A percentile compares a stretch with the other conserved stretches of the same genome.
Conservation (phyloP, 2,113 vertebrate species). For the Semicossyphus pulcher region DNA sequence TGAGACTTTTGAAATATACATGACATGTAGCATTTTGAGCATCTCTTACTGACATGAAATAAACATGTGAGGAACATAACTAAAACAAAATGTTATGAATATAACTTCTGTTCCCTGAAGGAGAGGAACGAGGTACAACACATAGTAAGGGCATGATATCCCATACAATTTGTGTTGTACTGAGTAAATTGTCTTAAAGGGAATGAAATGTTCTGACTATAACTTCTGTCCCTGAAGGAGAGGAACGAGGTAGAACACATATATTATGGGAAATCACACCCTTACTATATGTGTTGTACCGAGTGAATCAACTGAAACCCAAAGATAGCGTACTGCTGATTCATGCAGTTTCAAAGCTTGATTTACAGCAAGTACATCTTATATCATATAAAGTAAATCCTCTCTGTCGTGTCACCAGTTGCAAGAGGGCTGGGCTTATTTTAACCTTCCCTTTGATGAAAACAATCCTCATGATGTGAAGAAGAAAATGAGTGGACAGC, state of each 20-base stretch:
- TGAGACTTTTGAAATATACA: neutral
- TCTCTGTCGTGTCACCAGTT: conserved; percentile 4
- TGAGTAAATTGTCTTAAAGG: no score
- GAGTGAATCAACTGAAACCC: no score
- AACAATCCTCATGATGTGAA: conserved; percentile 45
- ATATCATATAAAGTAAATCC: conserved; percentile 1
- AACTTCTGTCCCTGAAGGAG: no score
- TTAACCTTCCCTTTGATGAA: conserved; percentile 70
- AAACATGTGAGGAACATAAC: neutral
- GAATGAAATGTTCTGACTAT: no score
- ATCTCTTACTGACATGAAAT: neutral
- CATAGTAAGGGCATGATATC: no score
- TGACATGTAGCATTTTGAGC: neutral
- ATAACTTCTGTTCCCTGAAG: no score
- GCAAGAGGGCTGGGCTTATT: conserved; percentile 62
- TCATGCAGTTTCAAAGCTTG: neutral
- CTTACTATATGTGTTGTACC: no score
- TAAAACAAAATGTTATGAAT: no score
- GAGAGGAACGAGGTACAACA: no score
- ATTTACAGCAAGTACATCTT: conserved; percentile 29
- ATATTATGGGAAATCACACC: no score
- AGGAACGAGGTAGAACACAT: no score
- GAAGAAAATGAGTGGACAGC: conserved; percentile 66
- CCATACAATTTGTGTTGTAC: no score
- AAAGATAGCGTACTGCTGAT: conserved; percentile 1